Evolutionary conservation across 1,140 invertebrate species (phyloP), one percentile per base, ranked within the genome.

Genomic region (Archivesica marissinica): DNA sequence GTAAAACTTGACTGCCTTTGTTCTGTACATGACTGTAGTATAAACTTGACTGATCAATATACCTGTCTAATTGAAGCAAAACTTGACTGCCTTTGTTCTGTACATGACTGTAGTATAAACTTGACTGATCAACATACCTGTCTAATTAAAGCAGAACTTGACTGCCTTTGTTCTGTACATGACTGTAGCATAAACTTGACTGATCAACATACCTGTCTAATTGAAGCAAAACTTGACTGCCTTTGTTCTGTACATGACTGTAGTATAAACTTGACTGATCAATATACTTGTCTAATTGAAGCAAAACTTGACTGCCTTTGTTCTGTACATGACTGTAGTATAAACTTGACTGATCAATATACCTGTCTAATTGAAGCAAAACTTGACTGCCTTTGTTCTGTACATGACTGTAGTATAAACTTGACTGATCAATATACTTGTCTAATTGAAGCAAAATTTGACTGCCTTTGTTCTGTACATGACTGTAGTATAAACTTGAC

Each of bases 41-140:
- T 23, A 54, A 54, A 6, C n/a, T n/a, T n/a, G n/a, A n/a, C n/a
- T n/a, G n/a, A n/a, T n/a, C n/a, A n/a, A 84, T 86, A 85, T 30
- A 91, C 90, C 88, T 90, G 41, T 90, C 90, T 59, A 91, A 54
- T 28, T 86, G 78, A 35, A 88, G 88, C 35, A 91, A 85, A 20
- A 88, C 88, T 86, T 87, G 90, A 41, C 86, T 88, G n/a, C 85
- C 87, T 28, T 88, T 88, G 68, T 87, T 89, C 6, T 83, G 35
- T 1, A 61, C 33, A 59, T 89, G 87, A 25, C 82, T 86, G 78
- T 83, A 89, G 77, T 89, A n/a, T n/a, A n/a, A n/a, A 90, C 41
- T 86, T 87, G 72, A 79, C 78, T 61, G 89, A 7, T 11, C 17
- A 17, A 83, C 86, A 84, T 33, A 91, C 90, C 86, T 90, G 38